Conservation (phyloP, 2,113 vertebrate species). For the Triplophysa siluroides region DNA sequence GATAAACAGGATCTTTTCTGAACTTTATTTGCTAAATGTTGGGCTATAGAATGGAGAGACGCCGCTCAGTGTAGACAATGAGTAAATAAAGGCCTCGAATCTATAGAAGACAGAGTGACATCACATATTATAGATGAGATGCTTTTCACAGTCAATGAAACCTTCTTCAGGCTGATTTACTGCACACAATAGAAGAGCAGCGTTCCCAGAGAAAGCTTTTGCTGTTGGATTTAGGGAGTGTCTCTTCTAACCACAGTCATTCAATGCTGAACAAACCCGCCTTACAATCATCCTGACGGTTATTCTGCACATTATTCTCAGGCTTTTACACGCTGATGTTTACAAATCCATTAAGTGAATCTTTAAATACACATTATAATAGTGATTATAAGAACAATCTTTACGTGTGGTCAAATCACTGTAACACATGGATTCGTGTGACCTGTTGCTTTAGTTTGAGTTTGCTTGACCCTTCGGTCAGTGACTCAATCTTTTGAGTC, state of each 20-base stretch:
- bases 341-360: neutral
- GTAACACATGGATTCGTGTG: neutral
- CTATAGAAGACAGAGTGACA: neutral
- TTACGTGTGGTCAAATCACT: neutral
- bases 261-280: neutral
- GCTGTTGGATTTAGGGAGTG: neutral
- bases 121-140: neutral
- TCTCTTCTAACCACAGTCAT: neutral
- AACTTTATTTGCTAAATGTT: neutral
- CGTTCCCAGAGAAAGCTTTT: neutral
- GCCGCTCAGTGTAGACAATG: neutral
- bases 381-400: too few species aligned
- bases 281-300: neutral
- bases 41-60: neutral
- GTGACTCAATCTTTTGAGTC: neutral
- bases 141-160: slow-evolving; percentile 1
- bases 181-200: neutral
- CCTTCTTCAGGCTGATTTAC: slow-evolving; percentile 7
- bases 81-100: neutral
- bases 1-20: too few species aligned
- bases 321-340: neutral
- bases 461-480: neutral
- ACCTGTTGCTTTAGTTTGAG: neutral
- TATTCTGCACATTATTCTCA: neutral
- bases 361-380: neutral